A percentile compares a stretch with the other conserved stretches of the same genome.
Evolutionary conservation across 1,140 invertebrate genomes (phyloP).

Genomic region (Calycopis cecrops): DNA sequence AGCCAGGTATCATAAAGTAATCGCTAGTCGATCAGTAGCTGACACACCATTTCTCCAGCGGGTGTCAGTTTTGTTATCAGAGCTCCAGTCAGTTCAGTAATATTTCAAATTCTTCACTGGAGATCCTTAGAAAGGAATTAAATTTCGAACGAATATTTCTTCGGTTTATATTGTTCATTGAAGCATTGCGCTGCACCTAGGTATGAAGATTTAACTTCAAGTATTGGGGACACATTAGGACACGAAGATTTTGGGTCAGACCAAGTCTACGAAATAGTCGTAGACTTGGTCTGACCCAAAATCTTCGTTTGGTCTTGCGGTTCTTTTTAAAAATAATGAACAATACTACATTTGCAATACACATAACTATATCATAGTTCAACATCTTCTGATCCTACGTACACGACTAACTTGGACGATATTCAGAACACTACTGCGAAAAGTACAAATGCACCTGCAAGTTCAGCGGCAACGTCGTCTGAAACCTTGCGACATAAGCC

Average conservation of each 20-base stretch:
- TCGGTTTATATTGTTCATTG: too few relatives aligned
- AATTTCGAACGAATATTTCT: too few relatives aligned
- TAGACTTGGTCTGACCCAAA: constrained; percentile 13
- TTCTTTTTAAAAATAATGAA: constrained; percentile 14
- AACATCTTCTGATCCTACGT: constrained; percentile 12
- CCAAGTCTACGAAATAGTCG: too few relatives aligned
- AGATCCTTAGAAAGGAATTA: too few relatives aligned
- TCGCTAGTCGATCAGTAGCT: constrained; percentile 8
- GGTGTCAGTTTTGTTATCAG: constrained; percentile 7
- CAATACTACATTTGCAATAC: constrained; percentile 10
- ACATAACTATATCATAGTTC: too few relatives aligned
- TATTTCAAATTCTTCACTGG: too few relatives aligned
- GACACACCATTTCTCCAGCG: constrained; percentile 9
- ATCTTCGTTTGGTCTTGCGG: constrained; percentile 12
- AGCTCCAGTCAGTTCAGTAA: constrained; percentile 3
- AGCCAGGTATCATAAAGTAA: constrained; percentile 10
- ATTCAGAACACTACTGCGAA: constrained; percentile 12
- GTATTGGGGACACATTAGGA: constrained; percentile 9
- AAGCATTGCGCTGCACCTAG: too few relatives aligned
- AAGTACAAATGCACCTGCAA: constrained; percentile 7
- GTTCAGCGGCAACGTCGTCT: too few relatives aligned
- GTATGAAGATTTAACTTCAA: too few relatives aligned
- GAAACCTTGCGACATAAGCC: constrained; percentile 2
- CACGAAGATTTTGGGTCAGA: too few relatives aligned
- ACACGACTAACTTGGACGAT: constrained; percentile 11